Percentiles rank a stretch among this genome's conserved stretches.
phyloP scores from a whole-genome alignment of 1,140 invertebrate species.

The Papilio polytes region DNA sequence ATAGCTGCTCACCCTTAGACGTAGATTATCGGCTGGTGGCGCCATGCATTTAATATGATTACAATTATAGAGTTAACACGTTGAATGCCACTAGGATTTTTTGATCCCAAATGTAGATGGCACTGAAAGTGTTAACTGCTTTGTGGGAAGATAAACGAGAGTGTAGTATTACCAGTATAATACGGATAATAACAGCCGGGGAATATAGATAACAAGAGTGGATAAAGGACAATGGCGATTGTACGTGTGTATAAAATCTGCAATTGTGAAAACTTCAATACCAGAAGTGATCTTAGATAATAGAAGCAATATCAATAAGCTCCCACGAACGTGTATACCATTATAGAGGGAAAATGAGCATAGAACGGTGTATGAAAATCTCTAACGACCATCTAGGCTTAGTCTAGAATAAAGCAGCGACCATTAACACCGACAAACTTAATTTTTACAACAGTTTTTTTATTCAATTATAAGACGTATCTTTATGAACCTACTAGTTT shows the following conservation, averaged over 20 bases:
- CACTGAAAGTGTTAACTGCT: background rate
- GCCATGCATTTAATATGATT: background rate
- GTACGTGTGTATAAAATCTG: conserved; percentile 1
- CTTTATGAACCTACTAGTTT: no score
- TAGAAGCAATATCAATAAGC: conserved; percentile 11
- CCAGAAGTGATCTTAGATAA: conserved; percentile 15
- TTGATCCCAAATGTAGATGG: background rate
- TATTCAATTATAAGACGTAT: no score
- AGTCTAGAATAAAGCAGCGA: no score
- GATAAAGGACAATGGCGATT: conserved; percentile 15
- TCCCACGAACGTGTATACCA: conserved; percentile 10
- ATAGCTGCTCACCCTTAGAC: no score
- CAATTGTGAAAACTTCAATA: conserved; percentile 4
- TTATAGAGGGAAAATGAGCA: background rate
- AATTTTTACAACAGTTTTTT: no score
- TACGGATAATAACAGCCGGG: background rate
- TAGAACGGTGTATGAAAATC: background rate
- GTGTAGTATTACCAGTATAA: background rate
- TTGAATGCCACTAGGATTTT: background rate
- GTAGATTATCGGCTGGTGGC: no score
- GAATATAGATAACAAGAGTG: background rate
- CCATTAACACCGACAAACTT: no score
- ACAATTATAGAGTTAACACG: background rate
- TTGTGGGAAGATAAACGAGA: background rate
- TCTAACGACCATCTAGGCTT: no score